These are phyloP conservation scores for Dryas iulia DNA, from an alignment of 1,140 invertebrate genomes.

Conservation along the genomic window DNA sequence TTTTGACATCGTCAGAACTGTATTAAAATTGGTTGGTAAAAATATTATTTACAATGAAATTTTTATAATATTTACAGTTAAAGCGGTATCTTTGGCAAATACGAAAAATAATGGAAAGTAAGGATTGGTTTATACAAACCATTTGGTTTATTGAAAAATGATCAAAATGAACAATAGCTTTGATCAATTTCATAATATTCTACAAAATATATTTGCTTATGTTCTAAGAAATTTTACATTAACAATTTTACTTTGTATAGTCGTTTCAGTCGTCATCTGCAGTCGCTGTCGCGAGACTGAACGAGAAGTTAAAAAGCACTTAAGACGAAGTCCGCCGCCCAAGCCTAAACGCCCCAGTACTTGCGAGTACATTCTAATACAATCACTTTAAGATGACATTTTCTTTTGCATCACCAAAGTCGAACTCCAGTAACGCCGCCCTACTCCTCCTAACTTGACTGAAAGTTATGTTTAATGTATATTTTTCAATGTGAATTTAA, in stretches of 20 bases:
- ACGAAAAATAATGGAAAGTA: no score
- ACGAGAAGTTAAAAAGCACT: not conserved
- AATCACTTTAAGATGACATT: not conserved
- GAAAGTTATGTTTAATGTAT: not conserved
- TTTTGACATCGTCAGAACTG: not conserved
- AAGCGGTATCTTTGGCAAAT: no score
- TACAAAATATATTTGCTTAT: not conserved
- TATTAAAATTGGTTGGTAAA: not conserved
- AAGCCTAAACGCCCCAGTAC: not conserved
- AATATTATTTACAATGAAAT: no score
- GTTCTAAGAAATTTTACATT: not conserved
- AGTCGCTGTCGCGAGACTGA: not conserved
- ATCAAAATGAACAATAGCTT: not conserved
- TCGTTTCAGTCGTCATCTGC: no score
- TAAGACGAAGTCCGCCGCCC: not conserved
- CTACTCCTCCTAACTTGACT: not conserved
- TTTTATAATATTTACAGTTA: no score
- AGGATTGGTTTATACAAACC: no score
- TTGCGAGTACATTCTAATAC: conserved; percentile 1
- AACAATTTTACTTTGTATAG: not conserved
- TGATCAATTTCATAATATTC: not conserved
- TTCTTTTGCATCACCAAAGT: not conserved
- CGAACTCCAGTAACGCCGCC: no score
- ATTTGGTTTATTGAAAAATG: not conserved
- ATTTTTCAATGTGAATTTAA: not conserved